phyloP scores from a whole-genome alignment of 2,888 invertebrate species.

The Biston betularia region DNA sequence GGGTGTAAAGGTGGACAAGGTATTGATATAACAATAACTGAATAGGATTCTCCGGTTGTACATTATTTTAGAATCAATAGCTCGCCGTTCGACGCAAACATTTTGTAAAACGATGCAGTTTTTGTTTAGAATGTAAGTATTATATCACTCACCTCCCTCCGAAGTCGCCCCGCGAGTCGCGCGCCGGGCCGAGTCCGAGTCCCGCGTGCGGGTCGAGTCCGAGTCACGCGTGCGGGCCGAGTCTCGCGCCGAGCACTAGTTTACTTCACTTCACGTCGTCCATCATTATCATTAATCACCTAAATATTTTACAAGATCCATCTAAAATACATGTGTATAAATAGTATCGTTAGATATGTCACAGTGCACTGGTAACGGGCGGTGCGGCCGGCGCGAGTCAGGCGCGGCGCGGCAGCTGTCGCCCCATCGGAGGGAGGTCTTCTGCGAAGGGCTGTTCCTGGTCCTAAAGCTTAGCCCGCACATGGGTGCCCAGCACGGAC shows the following conservation, averaged over 20 bases:
- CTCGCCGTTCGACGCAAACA: background rate
- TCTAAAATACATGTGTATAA: slow-evolving; percentile 57
- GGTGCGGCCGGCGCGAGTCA: slow-evolving; percentile 38
- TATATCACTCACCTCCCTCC: slow-evolving; percentile 41
- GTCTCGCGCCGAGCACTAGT: slow-evolving; percentile 25
- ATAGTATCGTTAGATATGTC: slow-evolving; percentile 39
- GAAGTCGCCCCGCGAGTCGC: slow-evolving; percentile 12
- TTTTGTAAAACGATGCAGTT: background rate
- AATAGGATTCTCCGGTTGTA: no score
- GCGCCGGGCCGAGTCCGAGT: no score
- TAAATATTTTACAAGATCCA: slow-evolving; percentile 51
- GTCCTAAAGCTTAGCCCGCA: slow-evolving; percentile 98
- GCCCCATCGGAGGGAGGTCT: slow-evolving; percentile 98
- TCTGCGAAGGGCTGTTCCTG: slow-evolving; percentile 98
- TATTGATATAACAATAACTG: no score
- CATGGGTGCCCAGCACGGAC: slow-evolving; percentile 88
- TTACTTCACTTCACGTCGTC: slow-evolving; percentile 38
- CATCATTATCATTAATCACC: slow-evolving; percentile 49
- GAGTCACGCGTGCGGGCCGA: no score
- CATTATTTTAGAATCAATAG: background rate
- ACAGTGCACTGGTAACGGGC: slow-evolving; percentile 42
- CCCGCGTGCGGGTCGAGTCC: no score
- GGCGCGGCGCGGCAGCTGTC: slow-evolving; percentile 92
- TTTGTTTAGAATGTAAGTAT: background rate
- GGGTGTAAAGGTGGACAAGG: no score